Evolutionary conservation across 2,888 invertebrate species (phyloP), one percentile per base, ranked within the genome.

Genomic region (Sturmia bella): DNA sequence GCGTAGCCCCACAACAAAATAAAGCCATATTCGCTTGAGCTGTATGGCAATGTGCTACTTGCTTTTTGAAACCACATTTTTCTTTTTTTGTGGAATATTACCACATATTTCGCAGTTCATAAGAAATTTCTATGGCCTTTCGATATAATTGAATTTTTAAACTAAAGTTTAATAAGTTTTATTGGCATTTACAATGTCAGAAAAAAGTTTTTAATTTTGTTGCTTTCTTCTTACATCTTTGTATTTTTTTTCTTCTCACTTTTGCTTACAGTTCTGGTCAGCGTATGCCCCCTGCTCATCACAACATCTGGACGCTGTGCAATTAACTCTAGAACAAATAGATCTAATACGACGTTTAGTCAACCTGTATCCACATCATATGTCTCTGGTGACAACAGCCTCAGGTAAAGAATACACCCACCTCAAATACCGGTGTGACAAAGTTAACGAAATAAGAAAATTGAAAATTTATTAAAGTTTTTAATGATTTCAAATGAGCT

Each of bases 341-440:
- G 97, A 97, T 91, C 93, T 96, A 86, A 96, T 96, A 89, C 94
- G 96, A 89, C 93, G 96, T 84, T 93, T 96, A 86, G 95, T 96
- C 7, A 94, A 94, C 86, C 94, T 95, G 89, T 96, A 96, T 90
- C 94, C 95, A 75, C 95, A 96, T 83, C 93, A 94, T 86, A 93
- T 96, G 89, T 94, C 95, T 52, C 93, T 95, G 85, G 95, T 95
- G 90, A 96, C 95, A 73, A 94, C 95, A 17, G 94, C 96, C 64
- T 93, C 95, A 91, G 96, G 96, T 96, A 92, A 92, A 87, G 85
- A 59, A 24, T n/a, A 7, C n/a, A n/a, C 50, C 2, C 17, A 41
- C 9, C 1, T n/a, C 13, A 41, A 19, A 12, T 17, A 27, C 3
- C n/a, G 3, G 7, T 39, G 19, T n/a, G n/a, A 37, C 5, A 43